phyloP scores from a whole-genome alignment of 2,113 vertebrate genomes.

The Chionodraco myersi region DNA sequence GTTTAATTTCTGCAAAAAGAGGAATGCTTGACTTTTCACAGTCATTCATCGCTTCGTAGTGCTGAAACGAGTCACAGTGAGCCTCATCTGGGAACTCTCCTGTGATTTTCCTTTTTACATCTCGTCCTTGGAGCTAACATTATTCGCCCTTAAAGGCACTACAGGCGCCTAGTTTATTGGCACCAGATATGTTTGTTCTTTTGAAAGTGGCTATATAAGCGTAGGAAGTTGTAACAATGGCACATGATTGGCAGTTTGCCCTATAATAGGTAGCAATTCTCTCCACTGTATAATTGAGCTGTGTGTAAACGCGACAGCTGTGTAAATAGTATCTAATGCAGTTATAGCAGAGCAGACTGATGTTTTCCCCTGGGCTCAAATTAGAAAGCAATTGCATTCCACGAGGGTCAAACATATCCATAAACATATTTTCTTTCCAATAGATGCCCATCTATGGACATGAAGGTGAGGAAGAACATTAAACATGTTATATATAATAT shows the following conservation, averaged over 20 bases:
- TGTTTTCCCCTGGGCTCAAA: conserved; percentile 70
- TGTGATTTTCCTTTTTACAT: background rate
- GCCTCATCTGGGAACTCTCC: background rate
- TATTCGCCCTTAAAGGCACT: conserved; percentile 15
- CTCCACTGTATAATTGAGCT: conserved; percentile 40
- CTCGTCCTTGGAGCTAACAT: conserved; percentile 14
- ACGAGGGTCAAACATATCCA: conserved; percentile 70
- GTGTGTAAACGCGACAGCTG: conserved; percentile 62
- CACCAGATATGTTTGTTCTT: conserved; percentile 3
- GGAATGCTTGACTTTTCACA: background rate
- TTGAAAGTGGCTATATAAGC: conserved; percentile 68
- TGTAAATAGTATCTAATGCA: conserved; percentile 65
- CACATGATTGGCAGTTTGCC: conserved; percentile 44
- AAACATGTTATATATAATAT: conserved; percentile 24
- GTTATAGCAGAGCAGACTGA: conserved; percentile 43
- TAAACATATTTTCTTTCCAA: conserved; percentile 73
- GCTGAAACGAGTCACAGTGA: background rate
- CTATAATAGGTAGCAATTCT: conserved; percentile 54
- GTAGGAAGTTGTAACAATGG: conserved; percentile 48
- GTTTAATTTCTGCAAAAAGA: background rate
- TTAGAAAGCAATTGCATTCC: conserved; percentile 78
- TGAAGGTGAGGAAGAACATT: conserved; percentile 25
- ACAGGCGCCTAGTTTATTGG: conserved; percentile 6
- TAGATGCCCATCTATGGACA: conserved; percentile 72
- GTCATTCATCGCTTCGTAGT: conserved; percentile 5